A percentile compares a stretch with the other conserved stretches of the same genome.
Evolutionary conservation across 1,140 invertebrate genomes (phyloP).

Genomic region (Heliconius hewitsoni): DNA sequence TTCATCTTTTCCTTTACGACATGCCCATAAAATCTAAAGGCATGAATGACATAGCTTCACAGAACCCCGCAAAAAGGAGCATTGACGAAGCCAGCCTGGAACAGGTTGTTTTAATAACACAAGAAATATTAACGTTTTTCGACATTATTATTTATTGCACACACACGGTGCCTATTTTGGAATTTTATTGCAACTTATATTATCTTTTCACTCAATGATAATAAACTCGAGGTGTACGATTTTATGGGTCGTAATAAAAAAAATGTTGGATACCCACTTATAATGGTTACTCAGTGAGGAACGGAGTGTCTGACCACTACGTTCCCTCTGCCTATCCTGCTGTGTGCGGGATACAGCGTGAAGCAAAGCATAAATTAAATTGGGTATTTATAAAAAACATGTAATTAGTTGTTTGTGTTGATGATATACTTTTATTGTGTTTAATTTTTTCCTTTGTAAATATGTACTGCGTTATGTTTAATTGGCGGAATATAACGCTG

Average conservation of each 20-base stretch:
- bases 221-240: not conserved
- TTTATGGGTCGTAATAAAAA: not conserved
- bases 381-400: not conserved
- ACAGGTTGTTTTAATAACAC: constrained; percentile 26
- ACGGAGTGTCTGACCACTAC: too few relatives aligned
- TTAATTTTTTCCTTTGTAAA: not conserved
- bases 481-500: too few relatives aligned
- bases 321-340: too few relatives aligned
- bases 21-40: not conserved
- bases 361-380: not conserved
- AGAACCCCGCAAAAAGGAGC: constrained; percentile 4
- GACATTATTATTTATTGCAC: not conserved
- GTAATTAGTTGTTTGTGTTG: not conserved
- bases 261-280: not conserved
- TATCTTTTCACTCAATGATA: not conserved
- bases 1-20: not conserved
- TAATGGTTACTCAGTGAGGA: not conserved
- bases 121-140: constrained; percentile 11
- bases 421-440: too few relatives aligned
- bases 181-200: constrained; percentile 18
- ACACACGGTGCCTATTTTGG: not conserved
- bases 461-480: not conserved
- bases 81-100: constrained; percentile 2
- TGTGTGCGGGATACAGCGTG: too few relatives aligned
- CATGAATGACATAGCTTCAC: constrained; percentile 15